Conservation (phyloP, 2,113 vertebrate genomes). For the Balaeniceps rex region DNA sequence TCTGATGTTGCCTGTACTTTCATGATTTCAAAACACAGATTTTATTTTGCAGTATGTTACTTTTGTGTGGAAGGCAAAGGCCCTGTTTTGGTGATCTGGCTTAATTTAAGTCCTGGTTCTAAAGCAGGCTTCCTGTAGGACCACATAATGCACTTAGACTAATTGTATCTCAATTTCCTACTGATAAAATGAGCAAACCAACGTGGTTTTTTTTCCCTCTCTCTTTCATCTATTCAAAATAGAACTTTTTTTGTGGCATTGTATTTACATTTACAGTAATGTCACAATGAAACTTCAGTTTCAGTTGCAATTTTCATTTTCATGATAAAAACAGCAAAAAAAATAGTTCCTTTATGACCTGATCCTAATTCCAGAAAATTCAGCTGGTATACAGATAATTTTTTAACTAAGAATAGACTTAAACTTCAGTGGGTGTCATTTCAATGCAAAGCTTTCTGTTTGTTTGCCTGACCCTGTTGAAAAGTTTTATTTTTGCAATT, state of each 20-base stretch:
- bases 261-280: neutral
- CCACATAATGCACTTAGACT: neutral
- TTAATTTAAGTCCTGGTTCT: neutral
- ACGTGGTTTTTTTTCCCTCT: neutral
- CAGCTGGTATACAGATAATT: neutral
- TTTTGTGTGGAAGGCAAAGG: neutral
- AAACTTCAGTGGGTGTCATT: neutral
- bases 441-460: neutral
- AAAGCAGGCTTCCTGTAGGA: neutral
- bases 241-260: neutral
- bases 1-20: neutral
- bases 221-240: neutral
- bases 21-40: neutral
- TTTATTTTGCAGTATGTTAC: neutral
- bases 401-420: neutral
- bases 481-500: slow-evolving; percentile 55
- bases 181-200: neutral
- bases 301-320: neutral
- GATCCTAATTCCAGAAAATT: neutral
- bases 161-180: neutral
- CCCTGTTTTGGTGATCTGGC: neutral
- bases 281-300: neutral
- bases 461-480: neutral
- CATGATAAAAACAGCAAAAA: neutral
- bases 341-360: neutral